Percentiles rank a stretch among this genome's conserved stretches.
phyloP scores from a whole-genome alignment of 1,140 invertebrate genomes.

The Stenopsyche tienmushanensis region DNA sequence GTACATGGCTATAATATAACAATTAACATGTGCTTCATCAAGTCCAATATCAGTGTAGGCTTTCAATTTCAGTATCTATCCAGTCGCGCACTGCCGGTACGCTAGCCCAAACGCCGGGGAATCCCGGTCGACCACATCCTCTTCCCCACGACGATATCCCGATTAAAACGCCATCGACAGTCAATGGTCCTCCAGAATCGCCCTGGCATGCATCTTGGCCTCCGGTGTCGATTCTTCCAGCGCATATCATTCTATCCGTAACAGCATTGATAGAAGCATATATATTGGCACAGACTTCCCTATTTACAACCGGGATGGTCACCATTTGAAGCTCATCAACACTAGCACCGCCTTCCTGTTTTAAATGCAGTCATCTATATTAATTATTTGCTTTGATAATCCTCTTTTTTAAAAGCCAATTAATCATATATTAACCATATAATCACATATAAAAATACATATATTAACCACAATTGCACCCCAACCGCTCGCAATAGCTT shows the following conservation, averaged over 20 bases:
- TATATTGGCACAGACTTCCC: conserved; percentile 42
- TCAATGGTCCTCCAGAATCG: conserved; percentile 64
- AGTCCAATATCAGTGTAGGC: too few species aligned
- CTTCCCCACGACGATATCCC: conserved; percentile 56
- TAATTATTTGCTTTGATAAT: too few species aligned
- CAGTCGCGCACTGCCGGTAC: conserved; percentile 22
- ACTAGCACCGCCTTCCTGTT: neutral
- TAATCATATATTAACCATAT: too few species aligned
- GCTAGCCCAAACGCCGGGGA: conserved; percentile 60
- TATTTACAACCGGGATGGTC: conserved; percentile 49
- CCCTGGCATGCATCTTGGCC: conserved; percentile 52
- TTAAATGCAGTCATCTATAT: too few species aligned
- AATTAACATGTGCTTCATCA: too few species aligned
- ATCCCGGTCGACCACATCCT: conserved; percentile 51
- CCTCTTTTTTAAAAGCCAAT: too few species aligned
- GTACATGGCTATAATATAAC: too few species aligned
- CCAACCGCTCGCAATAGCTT: conserved; percentile 24
- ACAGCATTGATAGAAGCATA: conserved; percentile 46
- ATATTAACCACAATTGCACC: too few species aligned
- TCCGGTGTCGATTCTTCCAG: conserved; percentile 58
- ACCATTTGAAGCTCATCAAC: conserved; percentile 36
- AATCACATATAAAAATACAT: too few species aligned
- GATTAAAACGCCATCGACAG: conserved; percentile 56
- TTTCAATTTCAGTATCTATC: conserved; percentile 43
- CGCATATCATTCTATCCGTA: conserved; percentile 67